Percentiles rank a stretch among this genome's conserved stretches.
These are phyloP conservation scores for Nephila pilipes DNA, from an alignment of 1,140 invertebrate species.

Conservation along the genomic window DNA sequence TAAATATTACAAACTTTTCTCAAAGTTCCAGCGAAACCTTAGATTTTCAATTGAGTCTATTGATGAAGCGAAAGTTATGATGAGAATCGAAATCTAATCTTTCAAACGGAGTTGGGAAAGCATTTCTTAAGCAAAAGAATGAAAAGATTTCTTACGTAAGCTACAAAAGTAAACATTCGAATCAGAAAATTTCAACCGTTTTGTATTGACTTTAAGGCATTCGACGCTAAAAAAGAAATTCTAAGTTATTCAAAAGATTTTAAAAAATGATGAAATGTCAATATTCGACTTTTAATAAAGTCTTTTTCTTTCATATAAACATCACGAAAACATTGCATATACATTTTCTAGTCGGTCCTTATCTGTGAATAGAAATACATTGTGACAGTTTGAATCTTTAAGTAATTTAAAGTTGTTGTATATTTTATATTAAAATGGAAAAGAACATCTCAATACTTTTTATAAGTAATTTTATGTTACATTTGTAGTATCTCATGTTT, in stretches of 20 bases:
- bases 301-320: not conserved
- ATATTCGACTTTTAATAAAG: not conserved
- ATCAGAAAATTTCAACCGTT: not conserved
- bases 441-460: no score
- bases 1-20: not conserved
- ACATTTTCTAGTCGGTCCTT: no score
- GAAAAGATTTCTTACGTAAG: not conserved
- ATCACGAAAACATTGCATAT: no score
- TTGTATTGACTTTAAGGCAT: not conserved
- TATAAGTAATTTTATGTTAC: no score
- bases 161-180: constrained; percentile 1
- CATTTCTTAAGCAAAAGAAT: not conserved
- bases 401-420: no score
- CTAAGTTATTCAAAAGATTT: not conserved
- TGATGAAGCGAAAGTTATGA: not conserved
- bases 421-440: no score
- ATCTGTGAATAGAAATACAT: no score
- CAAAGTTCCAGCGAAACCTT: not conserved
- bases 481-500: no score
- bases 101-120: not conserved
- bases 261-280: not conserved
- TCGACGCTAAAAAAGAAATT: not conserved
- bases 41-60: not conserved
- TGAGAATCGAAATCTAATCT: not conserved
- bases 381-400: no score